Conservation (phyloP, 2,797 vertebrate genomes). For the Protonibea diacanthus region DNA sequence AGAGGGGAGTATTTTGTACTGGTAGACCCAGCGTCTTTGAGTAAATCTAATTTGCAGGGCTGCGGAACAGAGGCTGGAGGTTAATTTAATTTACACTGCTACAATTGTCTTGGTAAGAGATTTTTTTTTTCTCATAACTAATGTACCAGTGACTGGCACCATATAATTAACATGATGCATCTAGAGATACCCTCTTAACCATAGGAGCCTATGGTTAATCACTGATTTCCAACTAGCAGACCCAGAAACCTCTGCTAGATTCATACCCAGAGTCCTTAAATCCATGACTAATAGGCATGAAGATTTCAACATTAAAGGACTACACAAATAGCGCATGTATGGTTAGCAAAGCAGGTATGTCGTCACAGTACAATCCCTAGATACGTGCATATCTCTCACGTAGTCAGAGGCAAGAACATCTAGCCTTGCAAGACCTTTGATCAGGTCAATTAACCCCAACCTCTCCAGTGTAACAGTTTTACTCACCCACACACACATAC, state of each 20-base stretch:
- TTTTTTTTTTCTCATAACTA: constrained; percentile 49
- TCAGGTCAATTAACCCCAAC: constrained; percentile 49
- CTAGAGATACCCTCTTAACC: constrained; percentile 4
- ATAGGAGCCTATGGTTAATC: background rate
- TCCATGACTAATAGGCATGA: background rate
- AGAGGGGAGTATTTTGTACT: constrained; percentile 70
- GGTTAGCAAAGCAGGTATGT: constrained; percentile 21
- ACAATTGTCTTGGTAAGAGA: constrained; percentile 62
- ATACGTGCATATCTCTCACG: background rate
- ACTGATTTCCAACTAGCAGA: too few relatives aligned
- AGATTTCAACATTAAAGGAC: background rate
- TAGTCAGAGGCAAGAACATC: constrained; percentile 2
- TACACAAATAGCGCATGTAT: background rate
- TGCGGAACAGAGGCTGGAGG: constrained; percentile 74
- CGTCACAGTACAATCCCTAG: background rate
- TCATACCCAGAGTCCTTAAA: background rate
- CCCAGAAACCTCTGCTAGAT: background rate
- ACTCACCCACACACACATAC: constrained; percentile 23
- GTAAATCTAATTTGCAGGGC: constrained; percentile 80
- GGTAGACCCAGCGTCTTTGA: constrained; percentile 64
- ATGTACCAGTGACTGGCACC: constrained; percentile 50
- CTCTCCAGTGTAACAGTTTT: constrained; percentile 43
- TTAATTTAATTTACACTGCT: constrained; percentile 78
- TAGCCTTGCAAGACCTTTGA: constrained; percentile 21
- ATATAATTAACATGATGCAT: constrained; percentile 36